These are phyloP conservation scores for Pangasianodon hypophthalmus DNA, from an alignment of 2,113 vertebrate genomes.

Conservation along the genomic window DNA sequence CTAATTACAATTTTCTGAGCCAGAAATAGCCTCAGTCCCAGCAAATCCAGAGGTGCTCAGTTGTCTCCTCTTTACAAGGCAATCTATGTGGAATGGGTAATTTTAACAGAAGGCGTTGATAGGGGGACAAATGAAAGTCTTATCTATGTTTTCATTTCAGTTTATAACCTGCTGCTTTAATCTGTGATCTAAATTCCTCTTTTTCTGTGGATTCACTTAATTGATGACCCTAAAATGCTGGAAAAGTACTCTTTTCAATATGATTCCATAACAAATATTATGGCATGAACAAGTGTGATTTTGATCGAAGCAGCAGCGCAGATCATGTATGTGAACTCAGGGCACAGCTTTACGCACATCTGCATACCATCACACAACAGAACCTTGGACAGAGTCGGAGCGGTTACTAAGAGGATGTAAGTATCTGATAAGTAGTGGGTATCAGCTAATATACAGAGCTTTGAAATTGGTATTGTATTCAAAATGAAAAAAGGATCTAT, in stretches of 20 bases:
- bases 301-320: background rate
- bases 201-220: background rate
- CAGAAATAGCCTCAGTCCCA: too few species aligned
- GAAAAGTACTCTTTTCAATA: background rate
- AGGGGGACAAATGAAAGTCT: background rate
- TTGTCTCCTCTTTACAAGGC: background rate
- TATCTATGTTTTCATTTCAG: background rate
- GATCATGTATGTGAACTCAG: background rate
- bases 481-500: background rate
- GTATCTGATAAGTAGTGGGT: background rate
- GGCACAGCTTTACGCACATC: background rate
- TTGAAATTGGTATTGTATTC: background rate
- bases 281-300: background rate
- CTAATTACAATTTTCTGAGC: background rate
- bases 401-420: background rate
- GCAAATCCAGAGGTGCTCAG: background rate
- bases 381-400: background rate
- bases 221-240: background rate
- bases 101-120: background rate
- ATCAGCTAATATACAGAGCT: background rate
- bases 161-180: background rate
- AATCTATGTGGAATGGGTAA: background rate
- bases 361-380: background rate
- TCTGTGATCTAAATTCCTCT: background rate
- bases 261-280: background rate